Evolutionary conservation across 2,797 vertebrate species (phyloP), one percentile per base, ranked within the genome.

Genomic region (Cyclura pinguis): DNA sequence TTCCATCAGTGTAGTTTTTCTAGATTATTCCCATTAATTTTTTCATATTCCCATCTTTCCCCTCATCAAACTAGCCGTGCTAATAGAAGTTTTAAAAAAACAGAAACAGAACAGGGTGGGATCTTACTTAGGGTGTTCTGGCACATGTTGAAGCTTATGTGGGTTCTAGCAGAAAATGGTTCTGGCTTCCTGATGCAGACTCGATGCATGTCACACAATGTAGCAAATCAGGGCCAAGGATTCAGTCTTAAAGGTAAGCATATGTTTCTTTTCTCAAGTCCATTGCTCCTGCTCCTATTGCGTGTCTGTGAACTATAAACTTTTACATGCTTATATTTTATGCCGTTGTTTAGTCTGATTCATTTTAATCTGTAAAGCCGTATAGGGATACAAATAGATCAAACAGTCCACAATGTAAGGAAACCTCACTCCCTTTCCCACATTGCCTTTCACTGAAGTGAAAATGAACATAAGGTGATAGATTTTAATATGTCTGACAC

Each of bases 231-330:
- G 55, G 55, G 27, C 74, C 38, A 82, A 83, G 72, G 20, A 74
- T 47, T 83, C 69, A 74, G 55, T 73, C 52, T 62, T 88, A 16
- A 47, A 89, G 80, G 88, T 89, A 84, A 84, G 88, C 47, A 62
- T 62, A 47, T 77, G 13, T 64, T 64, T 84, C n/a, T 84, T 89
- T 74, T 50, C 24, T 27, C 62, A 20, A 32, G 35, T 67, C 50
- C 50, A 6, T 80, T 88, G 27, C 55, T 57, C 32, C 72, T 78
- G 74, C 20, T 42, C 12, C 32, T 78, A 1, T 76, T 50, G 18
- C 55, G 16, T 47, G 22, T 18, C 13, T 18, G 32, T n/a, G 16
- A 12, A 72, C 32, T 8, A 52, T 55, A 85, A 52, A 35, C 1
- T 74, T 55, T 52, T 20, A 85, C 0, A 24, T 55, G n/a, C n/a